Conservation (phyloP, 2,113 vertebrate genomes). For the Sciurus niger region DNA sequence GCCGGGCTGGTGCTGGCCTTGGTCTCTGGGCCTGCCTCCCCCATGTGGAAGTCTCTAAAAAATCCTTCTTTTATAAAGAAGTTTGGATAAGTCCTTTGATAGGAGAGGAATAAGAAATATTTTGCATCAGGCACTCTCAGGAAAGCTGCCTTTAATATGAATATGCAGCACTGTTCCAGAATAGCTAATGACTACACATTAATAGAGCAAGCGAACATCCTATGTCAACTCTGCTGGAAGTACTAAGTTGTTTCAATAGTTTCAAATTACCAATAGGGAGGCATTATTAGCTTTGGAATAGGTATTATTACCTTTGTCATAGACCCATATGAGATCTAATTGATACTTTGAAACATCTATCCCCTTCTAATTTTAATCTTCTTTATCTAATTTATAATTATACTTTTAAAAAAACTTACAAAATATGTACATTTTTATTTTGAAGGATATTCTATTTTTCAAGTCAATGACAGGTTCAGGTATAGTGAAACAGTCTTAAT, state of each 20-base stretch:
- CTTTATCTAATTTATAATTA: conserved; percentile 33
- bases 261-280: not conserved
- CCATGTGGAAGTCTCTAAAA: no score
- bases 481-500: not conserved
- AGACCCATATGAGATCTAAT: not conserved
- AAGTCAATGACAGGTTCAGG: conserved; percentile 27
- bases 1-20: no score
- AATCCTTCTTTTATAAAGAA: conserved; percentile 4
- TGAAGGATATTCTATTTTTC: not conserved
- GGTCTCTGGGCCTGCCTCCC: no score
- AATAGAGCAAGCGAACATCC: not conserved
- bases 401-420: not conserved
- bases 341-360: conserved; percentile 16
- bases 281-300: not conserved
- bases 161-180: not conserved
- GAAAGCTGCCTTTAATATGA: not conserved
- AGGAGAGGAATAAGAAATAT: not conserved
- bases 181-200: not conserved
- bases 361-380: not conserved
- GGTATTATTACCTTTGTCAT: not conserved
- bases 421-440: conserved; percentile 39
- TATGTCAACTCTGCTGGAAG: not conserved
- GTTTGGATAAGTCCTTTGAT: not conserved
- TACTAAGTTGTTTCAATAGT: conserved; percentile 10
- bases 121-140: not conserved